Base-by-base conservation (phyloP, 2,113 vertebrate species). In the Dryoscopus gambensis region DNA sequence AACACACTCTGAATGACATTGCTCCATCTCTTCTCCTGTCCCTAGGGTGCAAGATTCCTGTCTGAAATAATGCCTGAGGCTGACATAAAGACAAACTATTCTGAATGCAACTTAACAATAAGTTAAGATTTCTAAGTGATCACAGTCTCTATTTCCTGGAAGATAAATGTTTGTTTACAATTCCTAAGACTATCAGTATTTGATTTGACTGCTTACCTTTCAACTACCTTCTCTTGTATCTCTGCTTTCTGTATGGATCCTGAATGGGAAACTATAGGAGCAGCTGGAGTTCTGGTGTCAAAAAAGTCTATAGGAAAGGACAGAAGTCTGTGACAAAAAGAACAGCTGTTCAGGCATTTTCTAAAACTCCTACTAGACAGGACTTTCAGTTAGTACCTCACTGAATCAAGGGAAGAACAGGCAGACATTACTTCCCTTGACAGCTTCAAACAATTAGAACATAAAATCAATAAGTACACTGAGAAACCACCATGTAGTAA, bases 201-300 rank as follows among this genome's bases (percentile, higher is more conserved):
- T 84, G 7, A 65, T 74, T 7, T 46, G 27, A 39, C 39, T 85
- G 40, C 94, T 96, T 95, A 98, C 98, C 98, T 99, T 80, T 99
- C 98, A 2, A 97, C 44, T 59, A 70, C 55, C 75, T 98, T 99
- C 79, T 98, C 98, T 15, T 98, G 98, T 40, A 96, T 80, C 37
- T 99, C 98, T 70, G 99, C 97, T 96, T 99, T 99, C 73, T 98
- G 98, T 91, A 99, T 98, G 33, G 99, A 99, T 28, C 99, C 99
- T 2, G 99, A 99, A 86, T 99, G 99, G 44, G 98, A 98, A 67
- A 98, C 96, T 68, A 98, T 8, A 44, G 98, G 98, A 30, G 96
- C 92, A 49, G 98, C 63, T 27, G 98, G 96, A 89, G 98, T 95
- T 78, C 98, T 96, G 91, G 98, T 98, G 96, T 99, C 98, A 95